Conservation (phyloP, 2,113 vertebrate genomes). For the Galbula dea region DNA sequence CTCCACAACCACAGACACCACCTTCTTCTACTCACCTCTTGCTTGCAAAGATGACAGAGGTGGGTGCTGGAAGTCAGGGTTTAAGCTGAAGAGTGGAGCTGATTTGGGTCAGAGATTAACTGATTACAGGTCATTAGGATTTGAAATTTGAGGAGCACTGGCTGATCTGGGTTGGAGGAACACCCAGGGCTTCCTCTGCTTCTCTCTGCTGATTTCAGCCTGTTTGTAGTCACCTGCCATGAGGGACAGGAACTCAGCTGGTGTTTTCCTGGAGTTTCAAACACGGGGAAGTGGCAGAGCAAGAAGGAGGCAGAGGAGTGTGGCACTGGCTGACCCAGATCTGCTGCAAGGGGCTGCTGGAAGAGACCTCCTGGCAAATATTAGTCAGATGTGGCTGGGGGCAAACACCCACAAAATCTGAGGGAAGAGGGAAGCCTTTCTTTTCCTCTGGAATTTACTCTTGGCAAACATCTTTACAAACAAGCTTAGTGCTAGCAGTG, state of each 20-base stretch:
- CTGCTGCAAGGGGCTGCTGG: neutral
- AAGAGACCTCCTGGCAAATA: neutral
- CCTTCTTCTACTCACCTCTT: neutral
- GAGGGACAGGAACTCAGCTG: neutral
- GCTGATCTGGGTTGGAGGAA: neutral
- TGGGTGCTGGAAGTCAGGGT: neutral
- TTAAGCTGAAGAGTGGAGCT: neutral
- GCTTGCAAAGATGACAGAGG: neutral
- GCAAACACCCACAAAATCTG: neutral
- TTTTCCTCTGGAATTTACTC: neutral
- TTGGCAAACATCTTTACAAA: conserved; percentile 12
- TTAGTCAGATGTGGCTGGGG: neutral
- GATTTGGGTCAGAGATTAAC: conserved; percentile 14
- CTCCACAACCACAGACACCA: rapidly evolving
- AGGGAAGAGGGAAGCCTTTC: neutral
- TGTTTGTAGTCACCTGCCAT: rapidly evolving
- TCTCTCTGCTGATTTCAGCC: neutral
- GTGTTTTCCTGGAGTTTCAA: neutral
- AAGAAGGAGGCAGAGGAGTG: rapidly evolving
- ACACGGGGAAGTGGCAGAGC: neutral
- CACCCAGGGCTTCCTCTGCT: rapidly evolving
- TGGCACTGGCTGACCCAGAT: neutral
- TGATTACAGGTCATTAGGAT: neutral
- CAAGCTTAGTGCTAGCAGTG: neutral
- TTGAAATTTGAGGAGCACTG: neutral